Conservation (phyloP, 2,888 invertebrate genomes). For the Merodon equestris region DNA sequence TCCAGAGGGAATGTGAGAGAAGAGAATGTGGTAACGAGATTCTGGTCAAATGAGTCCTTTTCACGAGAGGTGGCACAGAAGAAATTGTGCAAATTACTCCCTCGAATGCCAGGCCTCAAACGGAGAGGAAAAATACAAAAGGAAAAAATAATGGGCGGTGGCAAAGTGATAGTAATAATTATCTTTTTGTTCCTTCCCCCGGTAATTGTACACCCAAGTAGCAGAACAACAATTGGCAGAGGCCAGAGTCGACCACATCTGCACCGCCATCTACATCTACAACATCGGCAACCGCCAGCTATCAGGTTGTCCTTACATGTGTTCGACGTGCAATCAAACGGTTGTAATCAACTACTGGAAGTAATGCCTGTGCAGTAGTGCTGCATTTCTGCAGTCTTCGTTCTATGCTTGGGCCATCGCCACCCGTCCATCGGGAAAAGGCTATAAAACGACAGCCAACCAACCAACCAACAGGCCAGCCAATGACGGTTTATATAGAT, state of each 20-base stretch:
- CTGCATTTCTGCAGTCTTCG: constrained; percentile 34
- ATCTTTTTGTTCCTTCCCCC: constrained; percentile 67
- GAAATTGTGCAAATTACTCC: constrained; percentile 60
- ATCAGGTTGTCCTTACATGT: constrained; percentile 70
- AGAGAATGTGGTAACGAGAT: constrained; percentile 2
- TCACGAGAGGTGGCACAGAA: constrained; percentile 51
- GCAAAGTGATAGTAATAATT: constrained; percentile 65
- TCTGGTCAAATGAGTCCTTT: constrained; percentile 35
- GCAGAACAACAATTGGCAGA: constrained; percentile 66
- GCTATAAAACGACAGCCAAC: constrained; percentile 54
- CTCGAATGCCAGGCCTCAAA: constrained; percentile 29
- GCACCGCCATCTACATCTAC: constrained; percentile 23
- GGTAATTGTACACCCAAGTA: constrained; percentile 54
- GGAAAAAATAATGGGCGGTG: constrained; percentile 63
- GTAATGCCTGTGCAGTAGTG: constrained; percentile 69
- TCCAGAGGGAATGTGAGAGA: constrained; percentile 11
- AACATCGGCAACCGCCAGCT: constrained; percentile 50
- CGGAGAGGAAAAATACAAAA: constrained; percentile 7
- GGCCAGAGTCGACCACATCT: constrained; percentile 1
- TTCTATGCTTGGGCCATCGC: constrained; percentile 38
- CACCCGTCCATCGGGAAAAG: constrained; percentile 32
- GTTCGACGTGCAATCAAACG: constrained; percentile 70
- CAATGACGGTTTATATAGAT: constrained; percentile 52
- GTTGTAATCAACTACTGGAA: constrained; percentile 72
- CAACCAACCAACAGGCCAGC: no score